Evolutionary conservation across 2,797 vertebrate species (phyloP).

Genomic region (Chiroxiphia lanceolata): DNA sequence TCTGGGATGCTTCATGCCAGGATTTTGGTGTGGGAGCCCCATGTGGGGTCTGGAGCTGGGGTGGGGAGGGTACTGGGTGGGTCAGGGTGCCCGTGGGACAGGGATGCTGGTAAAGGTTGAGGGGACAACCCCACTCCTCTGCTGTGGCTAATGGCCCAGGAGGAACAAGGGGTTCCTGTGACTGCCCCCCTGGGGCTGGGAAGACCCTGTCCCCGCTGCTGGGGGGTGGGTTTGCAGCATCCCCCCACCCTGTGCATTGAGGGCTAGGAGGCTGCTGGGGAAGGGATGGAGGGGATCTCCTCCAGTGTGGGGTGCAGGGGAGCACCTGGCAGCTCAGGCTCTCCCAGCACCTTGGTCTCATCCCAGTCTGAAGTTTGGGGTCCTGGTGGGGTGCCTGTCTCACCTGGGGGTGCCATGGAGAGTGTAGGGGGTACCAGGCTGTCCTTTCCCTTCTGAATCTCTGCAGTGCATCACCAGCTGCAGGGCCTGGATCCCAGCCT

Average conservation of each 20-base stretch:
- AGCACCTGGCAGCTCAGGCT: neutral
- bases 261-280: neutral
- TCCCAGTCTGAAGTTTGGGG: neutral
- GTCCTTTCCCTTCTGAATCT: neutral
- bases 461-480: accelerated
- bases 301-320: neutral
- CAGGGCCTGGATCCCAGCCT: neutral
- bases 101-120: neutral
- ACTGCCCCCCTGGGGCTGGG: neutral
- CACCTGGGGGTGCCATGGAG: accelerated
- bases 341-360: neutral
- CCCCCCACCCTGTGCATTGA: accelerated
- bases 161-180: neutral
- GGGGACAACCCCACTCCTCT: neutral
- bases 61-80: neutral
- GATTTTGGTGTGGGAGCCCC: neutral
- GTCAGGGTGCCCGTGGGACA: too few species aligned
- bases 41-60: neutral
- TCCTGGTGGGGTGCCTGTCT: neutral
- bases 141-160: too few species aligned
- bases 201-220: accelerated
- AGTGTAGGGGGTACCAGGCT: accelerated
- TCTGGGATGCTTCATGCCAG: neutral
- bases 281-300: neutral
- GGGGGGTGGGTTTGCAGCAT: neutral